These are phyloP conservation scores for Hippocampus mohnikei DNA, from an alignment of 2,113 vertebrate species.

Conservation along the genomic window DNA sequence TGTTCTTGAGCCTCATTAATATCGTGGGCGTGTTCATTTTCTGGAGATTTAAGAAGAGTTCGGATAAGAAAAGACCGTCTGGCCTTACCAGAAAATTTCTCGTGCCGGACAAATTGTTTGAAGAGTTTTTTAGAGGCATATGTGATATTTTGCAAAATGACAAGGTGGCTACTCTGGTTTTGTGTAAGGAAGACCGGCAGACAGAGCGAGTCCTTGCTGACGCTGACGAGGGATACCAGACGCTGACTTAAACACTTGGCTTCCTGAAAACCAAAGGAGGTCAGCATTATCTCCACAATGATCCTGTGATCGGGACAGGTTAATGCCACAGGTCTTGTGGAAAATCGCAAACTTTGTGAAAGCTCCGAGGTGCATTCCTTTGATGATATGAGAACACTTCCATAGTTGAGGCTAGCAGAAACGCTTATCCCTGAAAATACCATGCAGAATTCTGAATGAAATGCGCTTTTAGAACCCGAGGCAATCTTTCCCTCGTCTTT, in stretches of 20 bases:
- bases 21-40: background rate
- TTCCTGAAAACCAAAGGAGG: conserved; percentile 74
- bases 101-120: conserved; percentile 15
- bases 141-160: conserved; percentile 69
- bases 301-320: conserved; percentile 65
- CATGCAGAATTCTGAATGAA: conserved; percentile 34
- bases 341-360: conserved; percentile 69
- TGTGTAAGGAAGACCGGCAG: conserved; percentile 49
- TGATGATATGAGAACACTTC: conserved; percentile 70
- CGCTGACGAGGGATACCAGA: conserved; percentile 68
- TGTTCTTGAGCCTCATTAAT: conserved; percentile 12
- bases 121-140: conserved; percentile 53
- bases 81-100: conserved; percentile 10
- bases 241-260: conserved; percentile 65
- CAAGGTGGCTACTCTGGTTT: conserved; percentile 53
- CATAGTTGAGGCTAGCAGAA: conserved; percentile 64
- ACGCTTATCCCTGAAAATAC: conserved; percentile 66
- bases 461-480: background rate
- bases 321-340: conserved; percentile 74
- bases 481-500: conserved; percentile 12
- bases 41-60: background rate
- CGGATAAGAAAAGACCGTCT: background rate
- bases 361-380: conserved; percentile 37
- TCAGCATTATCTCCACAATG: conserved; percentile 74
- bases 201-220: conserved; percentile 65